Percentiles rank a stretch among this genome's conserved stretches.
These are phyloP conservation scores for Oceanodroma leucorhoa DNA, from an alignment of 2,797 vertebrate species.

Conservation along the genomic window DNA sequence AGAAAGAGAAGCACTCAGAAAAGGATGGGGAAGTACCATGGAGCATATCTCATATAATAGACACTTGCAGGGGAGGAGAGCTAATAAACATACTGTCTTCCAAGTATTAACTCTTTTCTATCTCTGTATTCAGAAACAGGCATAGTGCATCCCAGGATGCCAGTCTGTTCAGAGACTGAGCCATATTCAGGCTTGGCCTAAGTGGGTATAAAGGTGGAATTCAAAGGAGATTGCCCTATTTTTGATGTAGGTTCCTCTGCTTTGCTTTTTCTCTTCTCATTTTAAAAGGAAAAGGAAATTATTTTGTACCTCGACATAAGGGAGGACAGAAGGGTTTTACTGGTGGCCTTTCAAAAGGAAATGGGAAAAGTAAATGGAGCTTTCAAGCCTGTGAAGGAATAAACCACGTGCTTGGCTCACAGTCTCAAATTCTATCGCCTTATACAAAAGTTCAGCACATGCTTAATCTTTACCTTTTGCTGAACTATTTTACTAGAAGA, in stretches of 20 bases:
- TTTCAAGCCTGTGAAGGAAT: background rate
- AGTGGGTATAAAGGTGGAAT: background rate
- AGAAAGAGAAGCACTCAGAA: background rate
- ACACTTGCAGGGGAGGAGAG: background rate
- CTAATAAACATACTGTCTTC: background rate
- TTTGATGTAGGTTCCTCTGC: background rate
- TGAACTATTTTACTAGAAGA: background rate
- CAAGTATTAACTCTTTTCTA: background rate
- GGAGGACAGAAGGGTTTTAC: background rate
- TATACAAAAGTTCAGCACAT: background rate
- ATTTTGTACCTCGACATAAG: background rate
- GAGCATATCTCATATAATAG: background rate
- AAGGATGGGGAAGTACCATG: background rate
- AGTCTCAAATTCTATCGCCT: background rate
- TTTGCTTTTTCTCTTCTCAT: background rate
- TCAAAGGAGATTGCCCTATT: background rate
- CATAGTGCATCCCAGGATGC: background rate
- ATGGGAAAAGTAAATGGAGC: background rate
- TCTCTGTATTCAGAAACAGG: background rate
- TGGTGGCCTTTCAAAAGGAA: background rate
- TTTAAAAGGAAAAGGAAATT: background rate
- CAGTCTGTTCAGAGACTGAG: background rate
- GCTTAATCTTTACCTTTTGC: background rate
- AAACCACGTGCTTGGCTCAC: background rate
- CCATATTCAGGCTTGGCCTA: background rate